Evolutionary conservation across 2,888 invertebrate species (phyloP), one percentile per base, ranked within the genome.

Genomic region (Meteorus cinctellus): DNA sequence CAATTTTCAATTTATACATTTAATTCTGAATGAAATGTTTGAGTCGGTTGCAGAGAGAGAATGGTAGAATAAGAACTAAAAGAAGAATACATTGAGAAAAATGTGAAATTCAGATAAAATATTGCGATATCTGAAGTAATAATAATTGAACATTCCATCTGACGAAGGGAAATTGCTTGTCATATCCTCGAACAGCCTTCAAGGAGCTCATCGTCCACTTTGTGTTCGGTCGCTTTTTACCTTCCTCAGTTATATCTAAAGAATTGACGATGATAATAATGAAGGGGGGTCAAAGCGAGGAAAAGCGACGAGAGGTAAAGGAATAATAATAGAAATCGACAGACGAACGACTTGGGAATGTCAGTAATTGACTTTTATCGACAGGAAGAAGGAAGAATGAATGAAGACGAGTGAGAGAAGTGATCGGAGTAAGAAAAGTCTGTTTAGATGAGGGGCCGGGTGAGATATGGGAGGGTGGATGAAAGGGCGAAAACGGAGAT

Each of bases 301-400:
- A 34, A 31, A 59, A 41, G 34, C 4, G 34, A 6, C 34, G 34
- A 12, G 41, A 41, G 41, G 8, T 41, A 8, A 41, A 41, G 41
- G 41, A 36, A 71, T 71, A 19, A 60, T 71, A 71, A 71, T 71
- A 60, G n/a, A 41, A 62, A 41, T 41, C 71, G 60, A 60, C 41
- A 71, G 71, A 27, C 62, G 71, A 31, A 29, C 12, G 41, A 41
- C 60, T 60, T 59, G 55, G 19, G 55, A 69, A 69, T 69, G 71
- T 71, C 41, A 41, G 48, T 71, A 71, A 71, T 71, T 71, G 60
- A 71, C 71, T 71, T 60, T 62, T 71, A 71, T 71, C 71, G 31
- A 71, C 71, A 36, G 41, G 27, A 62, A 41, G 59, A 45, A 24
- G 71, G 41, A 36, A 41, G 19, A 71, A 62, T 59, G 36, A 19